These are phyloP conservation scores for Heliconius hortense DNA, from an alignment of 2,888 invertebrate species.

Conservation along the genomic window DNA sequence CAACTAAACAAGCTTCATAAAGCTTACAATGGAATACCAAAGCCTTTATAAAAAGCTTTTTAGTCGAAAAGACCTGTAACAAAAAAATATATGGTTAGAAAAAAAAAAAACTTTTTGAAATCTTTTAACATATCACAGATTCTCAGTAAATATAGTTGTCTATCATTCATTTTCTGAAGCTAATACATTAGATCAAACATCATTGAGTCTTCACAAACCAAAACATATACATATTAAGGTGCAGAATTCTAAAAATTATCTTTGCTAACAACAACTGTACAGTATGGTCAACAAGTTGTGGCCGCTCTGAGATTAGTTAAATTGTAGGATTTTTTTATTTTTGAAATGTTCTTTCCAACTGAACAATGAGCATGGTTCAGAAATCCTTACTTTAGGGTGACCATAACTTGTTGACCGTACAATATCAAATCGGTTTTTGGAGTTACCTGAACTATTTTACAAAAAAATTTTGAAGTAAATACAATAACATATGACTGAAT, in stretches of 20 bases:
- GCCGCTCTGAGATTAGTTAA: too few relatives aligned
- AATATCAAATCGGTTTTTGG: too few relatives aligned
- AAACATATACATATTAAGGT: too few relatives aligned
- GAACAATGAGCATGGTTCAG: too few relatives aligned
- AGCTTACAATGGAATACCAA: slow-evolving; percentile 73
- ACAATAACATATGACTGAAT: background rate
- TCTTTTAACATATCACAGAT: slow-evolving; percentile 10
- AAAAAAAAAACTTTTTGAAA: slow-evolving; percentile 14
- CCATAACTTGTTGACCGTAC: too few relatives aligned
- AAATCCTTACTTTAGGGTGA: too few relatives aligned
- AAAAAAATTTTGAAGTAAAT: background rate
- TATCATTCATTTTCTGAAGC: slow-evolving; percentile 77
- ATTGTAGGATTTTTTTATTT: too few relatives aligned
- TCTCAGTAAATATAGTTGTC: slow-evolving; percentile 61
- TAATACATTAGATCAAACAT: slow-evolving; percentile 82
- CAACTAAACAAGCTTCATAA: slow-evolving; percentile 74
- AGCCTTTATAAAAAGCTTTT: slow-evolving; percentile 74
- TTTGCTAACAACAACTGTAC: too few relatives aligned
- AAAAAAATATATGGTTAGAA: slow-evolving; percentile 57
- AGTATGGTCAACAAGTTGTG: too few relatives aligned
- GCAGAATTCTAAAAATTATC: too few relatives aligned
- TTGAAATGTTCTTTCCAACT: too few relatives aligned
- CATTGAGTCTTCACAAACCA: slow-evolving; percentile 59
- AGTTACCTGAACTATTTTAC: background rate
- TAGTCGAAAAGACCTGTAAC: slow-evolving; percentile 90